Conservation (phyloP, 2,888 invertebrate genomes). For the Morpho helenor region DNA sequence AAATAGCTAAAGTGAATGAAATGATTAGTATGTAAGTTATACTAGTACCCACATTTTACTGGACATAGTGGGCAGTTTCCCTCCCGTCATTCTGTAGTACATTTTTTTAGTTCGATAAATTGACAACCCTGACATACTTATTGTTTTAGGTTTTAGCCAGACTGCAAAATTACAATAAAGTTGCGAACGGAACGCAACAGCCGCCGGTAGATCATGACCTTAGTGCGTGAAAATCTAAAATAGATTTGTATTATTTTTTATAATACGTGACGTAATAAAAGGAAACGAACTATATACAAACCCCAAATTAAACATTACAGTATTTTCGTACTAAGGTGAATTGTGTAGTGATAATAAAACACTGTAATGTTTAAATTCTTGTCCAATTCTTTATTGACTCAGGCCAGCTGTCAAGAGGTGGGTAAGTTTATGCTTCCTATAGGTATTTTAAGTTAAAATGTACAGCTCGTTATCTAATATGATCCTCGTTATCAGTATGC, state of each 20-base stretch:
- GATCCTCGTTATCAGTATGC: conserved; percentile 27
- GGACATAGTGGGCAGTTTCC: no score
- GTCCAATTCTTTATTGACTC: conserved; percentile 80
- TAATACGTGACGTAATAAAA: conserved; percentile 66
- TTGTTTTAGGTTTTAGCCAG: conserved; percentile 3
- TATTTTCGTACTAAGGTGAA: conserved; percentile 42
- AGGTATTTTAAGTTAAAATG: conserved; percentile 11
- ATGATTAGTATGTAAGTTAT: no score
- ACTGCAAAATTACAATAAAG: conserved; percentile 22
- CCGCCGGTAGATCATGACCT: conserved; percentile 67
- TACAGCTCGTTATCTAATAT: conserved; percentile 8
- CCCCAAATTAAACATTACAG: conserved; percentile 49
- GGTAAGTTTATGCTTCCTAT: conserved; percentile 77
- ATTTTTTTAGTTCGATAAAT: background rate
- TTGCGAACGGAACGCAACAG: conserved; percentile 38
- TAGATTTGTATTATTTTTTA: conserved; percentile 72
- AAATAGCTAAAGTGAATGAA: no score
- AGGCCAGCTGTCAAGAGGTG: conserved; percentile 88
- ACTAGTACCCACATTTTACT: no score
- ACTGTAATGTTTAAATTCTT: conserved; percentile 83
- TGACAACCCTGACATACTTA: conserved; percentile 9
- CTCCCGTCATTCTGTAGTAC: no score
- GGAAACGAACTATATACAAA: conserved; percentile 54
- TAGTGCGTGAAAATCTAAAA: conserved; percentile 68
- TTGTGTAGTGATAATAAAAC: conserved; percentile 55